Evolutionary conservation across 2,797 vertebrate genomes (phyloP).

Genomic region (Oophaga sylvatica): DNA sequence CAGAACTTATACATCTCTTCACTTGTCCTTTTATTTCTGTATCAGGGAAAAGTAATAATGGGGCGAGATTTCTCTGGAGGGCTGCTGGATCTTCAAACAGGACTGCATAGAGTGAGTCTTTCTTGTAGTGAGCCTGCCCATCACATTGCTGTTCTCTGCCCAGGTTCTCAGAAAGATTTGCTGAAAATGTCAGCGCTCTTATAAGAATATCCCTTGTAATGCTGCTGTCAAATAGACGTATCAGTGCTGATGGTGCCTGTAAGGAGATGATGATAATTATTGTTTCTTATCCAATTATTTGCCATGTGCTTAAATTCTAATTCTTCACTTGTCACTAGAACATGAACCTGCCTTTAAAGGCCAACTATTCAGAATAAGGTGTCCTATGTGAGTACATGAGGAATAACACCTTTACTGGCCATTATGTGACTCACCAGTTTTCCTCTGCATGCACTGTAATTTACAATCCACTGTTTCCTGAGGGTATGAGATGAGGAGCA

Average conservation of each 20-base stretch:
- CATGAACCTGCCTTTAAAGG: no score
- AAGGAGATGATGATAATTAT: neutral
- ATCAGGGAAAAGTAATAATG: conserved; percentile 82
- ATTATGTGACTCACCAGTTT: no score
- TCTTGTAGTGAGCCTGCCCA: conserved; percentile 70
- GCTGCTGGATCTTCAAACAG: conserved; percentile 80
- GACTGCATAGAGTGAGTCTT: conserved; percentile 82
- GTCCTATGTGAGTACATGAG: no score
- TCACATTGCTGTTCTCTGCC: conserved; percentile 67
- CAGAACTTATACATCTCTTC: conserved; percentile 73
- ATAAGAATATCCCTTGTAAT: conserved; percentile 82
- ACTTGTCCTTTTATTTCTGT: conserved; percentile 85
- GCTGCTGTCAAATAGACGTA: conserved; percentile 80
- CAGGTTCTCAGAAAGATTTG: conserved; percentile 83
- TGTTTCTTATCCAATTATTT: neutral
- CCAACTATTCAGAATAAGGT: no score
- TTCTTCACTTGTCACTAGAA: no score
- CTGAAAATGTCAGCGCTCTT: conserved; percentile 82
- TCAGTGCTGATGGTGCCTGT: conserved; percentile 85
- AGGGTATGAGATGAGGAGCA: no score
- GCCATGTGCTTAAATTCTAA: neutral
- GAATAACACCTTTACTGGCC: no score
- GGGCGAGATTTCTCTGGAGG: conserved; percentile 81
- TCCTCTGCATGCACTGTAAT: no score
- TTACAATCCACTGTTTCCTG: no score